Base-by-base conservation (phyloP, 1,140 invertebrate genomes). In the Aphis craccivora region DNA sequence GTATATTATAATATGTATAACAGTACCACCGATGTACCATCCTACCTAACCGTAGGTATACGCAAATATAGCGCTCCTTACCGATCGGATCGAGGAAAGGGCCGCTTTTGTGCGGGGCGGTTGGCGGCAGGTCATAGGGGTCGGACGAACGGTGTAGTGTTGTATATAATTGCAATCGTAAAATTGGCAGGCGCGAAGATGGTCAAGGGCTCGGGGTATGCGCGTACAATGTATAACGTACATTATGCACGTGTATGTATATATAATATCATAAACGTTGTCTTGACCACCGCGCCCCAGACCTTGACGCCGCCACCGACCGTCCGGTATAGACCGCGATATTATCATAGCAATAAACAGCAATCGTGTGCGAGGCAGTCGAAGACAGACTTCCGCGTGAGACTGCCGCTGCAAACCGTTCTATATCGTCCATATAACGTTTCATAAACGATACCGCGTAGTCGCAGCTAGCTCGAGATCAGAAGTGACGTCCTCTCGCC, bases 181-280 rank as follows among this genome's bases (percentile, higher is more conserved):
- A 91, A 76, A 53, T 37, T 37, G 23, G n/a, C 76, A 30, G 20
- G 43, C 11, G 86, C 87, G 76, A 55, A 86, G 91, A 93, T 86
- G 76, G 91, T 93, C 91, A 93, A 93, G 91, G 91, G 91, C 91
- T 84, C 45, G 20, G 81, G 23, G 40, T 30, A n/a, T 22, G 11
- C 51, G 2, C 40, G 35, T 43, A 53, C 18, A 37, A 9, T 53
- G 37, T 45, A 25, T 76, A 40, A 14, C 11, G 11, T 76, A 40
- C 22, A 40, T 22, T 20, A 14, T 55, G 23, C 35, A 1, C 2
- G 25, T 67, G 60, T 67, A 67, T 67, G n/a, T n/a, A 67, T n/a
- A n/a, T n/a, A 67, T n/a, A n/a, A 67, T 67, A n/a, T 18, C 11
- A 2, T 67, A 48, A 40, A 84, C 84, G 43, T 14, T 87, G 67